Evolutionary conservation across 2,888 invertebrate species (phyloP).

Genomic region (Drosophila prostipennis): DNA sequence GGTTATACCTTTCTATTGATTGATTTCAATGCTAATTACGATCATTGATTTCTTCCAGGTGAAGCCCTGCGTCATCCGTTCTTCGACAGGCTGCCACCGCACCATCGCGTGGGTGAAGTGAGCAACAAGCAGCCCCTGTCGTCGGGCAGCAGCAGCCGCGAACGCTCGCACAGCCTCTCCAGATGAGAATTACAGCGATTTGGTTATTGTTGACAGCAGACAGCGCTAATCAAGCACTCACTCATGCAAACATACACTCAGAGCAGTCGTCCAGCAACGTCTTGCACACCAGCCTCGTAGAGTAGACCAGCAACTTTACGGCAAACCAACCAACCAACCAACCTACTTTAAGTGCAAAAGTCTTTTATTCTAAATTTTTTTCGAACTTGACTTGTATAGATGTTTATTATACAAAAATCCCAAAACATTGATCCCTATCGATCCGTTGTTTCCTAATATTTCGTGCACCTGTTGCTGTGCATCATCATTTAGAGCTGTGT

Average conservation of each 20-base stretch:
- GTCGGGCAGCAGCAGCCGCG: conserved; percentile 85
- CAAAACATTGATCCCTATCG: conserved; percentile 2
- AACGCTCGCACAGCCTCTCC: conserved; percentile 86
- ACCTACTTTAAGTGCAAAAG: conserved; percentile 68
- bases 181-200: conserved; percentile 85
- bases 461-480: conserved; percentile 45
- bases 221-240: conserved; percentile 60
- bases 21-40: neutral
- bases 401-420: conserved; percentile 59
- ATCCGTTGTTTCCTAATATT: conserved; percentile 27
- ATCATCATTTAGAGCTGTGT: conserved; percentile 26
- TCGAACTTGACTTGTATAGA: conserved; percentile 73
- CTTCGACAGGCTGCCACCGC: conserved; percentile 93
- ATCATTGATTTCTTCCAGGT: conserved; percentile 72
- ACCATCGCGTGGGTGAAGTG: conserved; percentile 89
- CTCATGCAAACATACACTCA: conserved; percentile 63
- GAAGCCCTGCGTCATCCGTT: conserved; percentile 97
- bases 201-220: conserved; percentile 85
- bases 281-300: conserved; percentile 31
- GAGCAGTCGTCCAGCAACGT: conserved; percentile 49
- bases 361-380: conserved; percentile 57
- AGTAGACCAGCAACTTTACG: conserved; percentile 30
- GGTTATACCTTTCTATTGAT: no score
- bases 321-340: conserved; percentile 22
- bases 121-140: conserved; percentile 77